These are phyloP conservation scores for Rhynchotus rufescens DNA, from an alignment of 2,797 vertebrate species.

Conservation along the genomic window DNA sequence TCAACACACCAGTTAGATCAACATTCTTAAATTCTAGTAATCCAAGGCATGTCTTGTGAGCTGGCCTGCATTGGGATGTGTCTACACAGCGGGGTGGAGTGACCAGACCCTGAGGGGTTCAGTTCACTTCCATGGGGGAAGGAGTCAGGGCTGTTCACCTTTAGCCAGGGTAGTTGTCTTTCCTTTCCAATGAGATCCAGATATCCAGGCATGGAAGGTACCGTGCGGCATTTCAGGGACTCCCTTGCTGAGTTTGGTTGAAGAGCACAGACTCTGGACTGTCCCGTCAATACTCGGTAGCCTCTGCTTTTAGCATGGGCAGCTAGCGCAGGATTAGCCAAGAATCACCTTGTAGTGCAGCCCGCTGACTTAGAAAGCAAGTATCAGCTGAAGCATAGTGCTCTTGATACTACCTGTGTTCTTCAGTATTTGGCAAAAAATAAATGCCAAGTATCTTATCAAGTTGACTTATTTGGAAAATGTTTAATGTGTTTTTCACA, in stretches of 20 bases:
- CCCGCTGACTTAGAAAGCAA: not conserved
- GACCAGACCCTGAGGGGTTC: not conserved
- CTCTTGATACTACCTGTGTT: not conserved
- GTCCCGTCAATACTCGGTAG: not conserved
- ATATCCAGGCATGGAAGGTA: not conserved
- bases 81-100: not conserved
- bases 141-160: not conserved
- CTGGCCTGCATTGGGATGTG: rapidly evolving
- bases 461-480: not conserved
- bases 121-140: not conserved
- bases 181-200: not conserved
- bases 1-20: not conserved
- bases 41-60: not conserved
- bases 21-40: rapidly evolving
- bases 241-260: not conserved
- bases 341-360: not conserved
- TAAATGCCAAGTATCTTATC: not conserved
- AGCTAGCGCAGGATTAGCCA: not conserved
- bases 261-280: not conserved
- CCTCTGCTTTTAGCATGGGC: not conserved
- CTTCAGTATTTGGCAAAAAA: not conserved
- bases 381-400: rapidly evolving
- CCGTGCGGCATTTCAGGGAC: not conserved
- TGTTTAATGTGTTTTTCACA: not conserved
- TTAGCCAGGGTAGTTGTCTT: rapidly evolving